Evolutionary conservation across 37 sponge, comb jelly and placozoan genomes (phyloP), one percentile per base, ranked within the genome.

Genomic region (Beroe forskalii): DNA sequence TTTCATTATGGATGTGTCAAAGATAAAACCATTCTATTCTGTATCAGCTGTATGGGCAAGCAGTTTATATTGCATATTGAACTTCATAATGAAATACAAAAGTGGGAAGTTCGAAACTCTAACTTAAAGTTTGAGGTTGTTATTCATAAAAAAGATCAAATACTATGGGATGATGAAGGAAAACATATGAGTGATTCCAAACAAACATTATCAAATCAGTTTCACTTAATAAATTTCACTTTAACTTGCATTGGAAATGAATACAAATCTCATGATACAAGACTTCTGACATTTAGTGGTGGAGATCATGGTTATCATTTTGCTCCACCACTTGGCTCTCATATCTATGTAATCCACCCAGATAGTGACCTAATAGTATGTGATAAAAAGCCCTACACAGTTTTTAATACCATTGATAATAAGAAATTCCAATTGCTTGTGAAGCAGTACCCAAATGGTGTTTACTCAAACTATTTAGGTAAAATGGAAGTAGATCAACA

Each of bases 341-440:
- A 80, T 80, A 48, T 80, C 35, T 80, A 33, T 44, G 86, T 80
- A n/a, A 25, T 27, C 2, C 27, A 69, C 19, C 72, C 72, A 32
- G 55, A 41, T 3, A 80, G 35, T 3, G 35, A 80, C 8, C 3
- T 14, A 6, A 24, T 80, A 48, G 27, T 80, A 2, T 12, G 12
- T 6, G 55, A 43, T 42, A 80, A 80, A 30, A 80, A 80, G 42
- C 86, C 86, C 12, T 80, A 80, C 55, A 80, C 86, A 38, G 86
- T 80, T 22, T 80, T 38, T 27, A n/a, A 41, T 25, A 25, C 40
- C n/a, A 20, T 44, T 41, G 86, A 80, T 44, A 12, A 43, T 9
- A 80, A 23, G 20, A 28, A 43, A 44, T 80, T 80, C 31, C 86
- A 80, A 43, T 37, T 80, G 23, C 30, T 44, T 19, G 55, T 80